Percentiles rank a stretch among this genome's conserved stretches.
phyloP scores from a whole-genome alignment of 64 coral and sea anemone genomes.

The Hydrozoanthus tunicans region DNA sequence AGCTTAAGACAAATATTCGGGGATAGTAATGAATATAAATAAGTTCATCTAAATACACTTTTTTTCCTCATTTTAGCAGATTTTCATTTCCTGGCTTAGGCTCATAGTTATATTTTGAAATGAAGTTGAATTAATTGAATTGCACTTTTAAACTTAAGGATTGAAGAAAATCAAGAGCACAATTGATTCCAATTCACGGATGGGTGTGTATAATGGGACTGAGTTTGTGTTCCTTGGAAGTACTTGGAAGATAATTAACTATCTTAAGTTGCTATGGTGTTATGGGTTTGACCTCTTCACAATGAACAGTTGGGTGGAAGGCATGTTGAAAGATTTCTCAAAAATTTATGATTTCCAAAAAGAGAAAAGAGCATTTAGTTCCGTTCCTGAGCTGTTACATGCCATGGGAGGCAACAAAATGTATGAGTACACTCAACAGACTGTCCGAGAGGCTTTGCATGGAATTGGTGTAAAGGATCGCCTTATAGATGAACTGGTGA shows the following conservation, averaged over 20 bases:
- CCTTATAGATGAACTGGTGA: slow-evolving; percentile 86
- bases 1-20: no score
- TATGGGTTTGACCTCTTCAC: slow-evolving; percentile 91
- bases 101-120: no score
- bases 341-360: slow-evolving; percentile 88
- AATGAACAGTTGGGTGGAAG: slow-evolving; percentile 71
- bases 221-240: slow-evolving; percentile 88
- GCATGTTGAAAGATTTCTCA: slow-evolving; percentile 76
- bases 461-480: slow-evolving; percentile 73
- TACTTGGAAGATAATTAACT: slow-evolving; percentile 79
- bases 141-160: slow-evolving; percentile 11
- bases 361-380: slow-evolving; percentile 55
- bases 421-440: slow-evolving; percentile 67
- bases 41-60: no score
- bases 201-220: slow-evolving; percentile 80
- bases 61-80: no score
- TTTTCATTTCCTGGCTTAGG: no score
- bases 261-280: slow-evolving; percentile 86
- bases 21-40: no score
- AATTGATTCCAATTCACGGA: slow-evolving; percentile 44
- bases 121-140: no score
- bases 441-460: slow-evolving; percentile 61
- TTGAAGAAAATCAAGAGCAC: slow-evolving; percentile 80
- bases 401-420: slow-evolving; percentile 84
- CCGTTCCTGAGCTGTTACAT: slow-evolving; percentile 78